phyloP scores from a whole-genome alignment of 2,113 vertebrate genomes.

The Trochalopteron elliotii region DNA sequence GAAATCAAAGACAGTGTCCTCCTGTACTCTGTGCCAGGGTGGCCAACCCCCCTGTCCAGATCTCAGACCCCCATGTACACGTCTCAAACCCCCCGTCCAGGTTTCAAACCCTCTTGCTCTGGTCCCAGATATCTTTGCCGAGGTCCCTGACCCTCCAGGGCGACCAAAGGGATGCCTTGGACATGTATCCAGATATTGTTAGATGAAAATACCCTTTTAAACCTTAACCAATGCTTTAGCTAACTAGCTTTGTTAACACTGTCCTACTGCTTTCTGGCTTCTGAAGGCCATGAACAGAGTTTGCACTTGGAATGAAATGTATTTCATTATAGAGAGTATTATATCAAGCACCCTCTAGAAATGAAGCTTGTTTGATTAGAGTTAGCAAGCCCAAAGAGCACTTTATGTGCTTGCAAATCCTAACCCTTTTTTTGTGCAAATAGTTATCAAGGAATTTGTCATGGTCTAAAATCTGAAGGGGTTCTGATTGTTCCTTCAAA shows the following conservation, averaged over 20 bases:
- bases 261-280: background rate
- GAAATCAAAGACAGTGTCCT: too few relatives aligned
- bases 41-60: too few relatives aligned
- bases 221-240: background rate
- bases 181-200: background rate
- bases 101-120: too few relatives aligned
- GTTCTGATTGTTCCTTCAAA: background rate
- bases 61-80: too few relatives aligned
- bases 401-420: background rate
- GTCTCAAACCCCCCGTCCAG: too few relatives aligned
- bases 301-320: background rate
- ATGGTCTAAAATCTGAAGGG: background rate
- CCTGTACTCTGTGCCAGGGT: too few relatives aligned
- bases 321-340: conserved; percentile 15
- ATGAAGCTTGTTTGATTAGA: background rate
- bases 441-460: background rate
- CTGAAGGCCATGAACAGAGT: background rate
- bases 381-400: background rate
- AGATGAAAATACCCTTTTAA: background rate
- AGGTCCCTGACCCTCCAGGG: too few relatives aligned
- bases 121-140: too few relatives aligned
- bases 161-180: too few relatives aligned
- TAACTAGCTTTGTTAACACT: background rate
- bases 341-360: background rate
- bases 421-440: background rate